Evolutionary conservation across 2,888 invertebrate species (phyloP), one percentile per base, ranked within the genome.

Genomic region (Cerceris rybyensis): DNA sequence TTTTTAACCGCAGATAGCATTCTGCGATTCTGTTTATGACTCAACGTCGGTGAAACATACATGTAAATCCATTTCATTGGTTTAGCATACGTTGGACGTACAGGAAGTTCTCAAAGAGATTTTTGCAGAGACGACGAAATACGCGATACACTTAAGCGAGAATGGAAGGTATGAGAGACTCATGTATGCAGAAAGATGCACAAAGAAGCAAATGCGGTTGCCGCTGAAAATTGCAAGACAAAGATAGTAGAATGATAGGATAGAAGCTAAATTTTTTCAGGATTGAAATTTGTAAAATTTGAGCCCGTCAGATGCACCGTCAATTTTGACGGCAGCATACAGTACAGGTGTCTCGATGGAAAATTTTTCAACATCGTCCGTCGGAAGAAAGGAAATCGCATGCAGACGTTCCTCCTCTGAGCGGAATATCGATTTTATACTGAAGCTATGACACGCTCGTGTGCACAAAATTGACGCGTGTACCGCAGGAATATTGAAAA

Each of bases 401-500:
- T 43, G 46, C 28, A 28, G 28, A 46, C 64, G 60, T 52, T 71
- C 60, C 64, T 52, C 46, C 42, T 57, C 57, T 42, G n/a, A 16
- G n/a, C 14, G 61, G 52, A 65, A 74, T 77, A 77, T 77, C 75
- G 75, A 77, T 75, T 77, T 55, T 60, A 77, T 70, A 66, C 41
- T 46, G 41, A 17, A 17, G 66, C 75, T 75, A 70, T 70, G 70
- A 63, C 70, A 65, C 50, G 69, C 59, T 39, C 60, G 69, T 75
- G 9, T 65, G 64, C 65, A 59, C 65, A 57, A 77, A 77, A 74
- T 74, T 75, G 69, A 65, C 74, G 54, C 60, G 46, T n/a, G 43
- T 50, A 52, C 64, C 74, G 39, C n/a, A 49, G 42, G 64, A 65
- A 65, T 61, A 77, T 74, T 28, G 28, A 16, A 63, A 74, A 74